Conservation (phyloP, 2,888 invertebrate species). For the Microplitis deprimator region DNA sequence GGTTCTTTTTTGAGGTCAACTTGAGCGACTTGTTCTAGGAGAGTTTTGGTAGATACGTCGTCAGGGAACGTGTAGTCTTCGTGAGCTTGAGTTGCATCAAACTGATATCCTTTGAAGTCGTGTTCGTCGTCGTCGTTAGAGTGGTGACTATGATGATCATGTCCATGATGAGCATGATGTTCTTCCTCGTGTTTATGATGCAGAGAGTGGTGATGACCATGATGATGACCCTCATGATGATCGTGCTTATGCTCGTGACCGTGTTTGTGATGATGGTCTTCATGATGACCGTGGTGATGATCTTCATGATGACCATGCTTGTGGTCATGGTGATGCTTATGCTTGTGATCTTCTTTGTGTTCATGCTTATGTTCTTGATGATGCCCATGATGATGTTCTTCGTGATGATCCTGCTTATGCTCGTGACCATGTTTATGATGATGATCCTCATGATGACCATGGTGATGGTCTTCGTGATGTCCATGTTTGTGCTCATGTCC, state of each 20-base stretch:
- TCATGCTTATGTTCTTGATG: slow-evolving; percentile 54
- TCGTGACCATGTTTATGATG: slow-evolving; percentile 55
- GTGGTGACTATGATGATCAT: slow-evolving; percentile 55
- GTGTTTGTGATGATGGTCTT: slow-evolving; percentile 53
- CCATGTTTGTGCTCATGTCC: slow-evolving; percentile 58
- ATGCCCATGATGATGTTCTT: slow-evolving; percentile 54
- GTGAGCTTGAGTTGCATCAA: slow-evolving; percentile 53
- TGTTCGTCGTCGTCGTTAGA: slow-evolving; percentile 52
- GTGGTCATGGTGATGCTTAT: slow-evolving; percentile 56
- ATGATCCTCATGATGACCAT: slow-evolving; percentile 56
- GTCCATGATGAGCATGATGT: slow-evolving; percentile 57
- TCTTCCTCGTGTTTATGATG: slow-evolving; percentile 54
- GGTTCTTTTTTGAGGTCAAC: slow-evolving; percentile 49
- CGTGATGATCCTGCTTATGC: slow-evolving; percentile 42
- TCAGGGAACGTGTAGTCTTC: slow-evolving; percentile 62
- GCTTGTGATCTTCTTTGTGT: slow-evolving; percentile 56
- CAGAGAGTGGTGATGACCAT: slow-evolving; percentile 47
- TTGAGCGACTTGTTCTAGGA: slow-evolving; percentile 42
- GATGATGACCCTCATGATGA: slow-evolving; percentile 50
- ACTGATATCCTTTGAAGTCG: slow-evolving; percentile 53
- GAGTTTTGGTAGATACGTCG: slow-evolving; percentile 42
- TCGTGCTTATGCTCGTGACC: slow-evolving; percentile 53
- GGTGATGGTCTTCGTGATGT: slow-evolving; percentile 60
- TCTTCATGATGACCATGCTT: slow-evolving; percentile 57
- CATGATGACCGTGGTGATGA: slow-evolving; percentile 57